phyloP scores from a whole-genome alignment of 2,797 vertebrate species.

The Artibeus lituratus region DNA sequence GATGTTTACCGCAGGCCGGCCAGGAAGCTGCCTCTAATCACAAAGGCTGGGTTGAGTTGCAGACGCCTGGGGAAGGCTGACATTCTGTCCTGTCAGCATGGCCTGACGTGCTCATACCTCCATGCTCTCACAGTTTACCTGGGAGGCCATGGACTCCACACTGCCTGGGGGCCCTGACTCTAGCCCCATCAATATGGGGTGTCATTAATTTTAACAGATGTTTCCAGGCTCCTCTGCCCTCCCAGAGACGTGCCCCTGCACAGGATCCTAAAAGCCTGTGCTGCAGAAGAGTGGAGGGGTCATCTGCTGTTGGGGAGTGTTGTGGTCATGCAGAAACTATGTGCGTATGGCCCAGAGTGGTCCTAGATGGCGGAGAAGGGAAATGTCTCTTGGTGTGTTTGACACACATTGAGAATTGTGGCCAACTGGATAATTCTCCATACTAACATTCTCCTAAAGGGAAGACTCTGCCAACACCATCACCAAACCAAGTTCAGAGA shows the following conservation, averaged over 20 bases:
- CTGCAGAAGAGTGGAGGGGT: slow-evolving; percentile 66
- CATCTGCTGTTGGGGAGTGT: slow-evolving; percentile 4
- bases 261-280: slow-evolving; percentile 51
- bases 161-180: slow-evolving; percentile 12
- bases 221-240: slow-evolving; percentile 57
- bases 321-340: slow-evolving; percentile 40
- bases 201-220: slow-evolving; percentile 47
- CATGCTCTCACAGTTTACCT: slow-evolving; percentile 48
- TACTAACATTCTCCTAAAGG: slow-evolving; percentile 18
- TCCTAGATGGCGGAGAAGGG: neutral
- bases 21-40: slow-evolving; percentile 46
- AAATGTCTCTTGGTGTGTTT: slow-evolving; percentile 6
- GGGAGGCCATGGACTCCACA: slow-evolving; percentile 23
- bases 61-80: slow-evolving; percentile 21
- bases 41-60: slow-evolving; percentile 53
- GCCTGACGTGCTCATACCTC: slow-evolving; percentile 33
- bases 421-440: slow-evolving; percentile 30
- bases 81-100: slow-evolving; percentile 45
- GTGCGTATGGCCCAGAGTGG: neutral
- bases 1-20: slow-evolving; percentile 64
- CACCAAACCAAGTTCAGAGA: slow-evolving; percentile 5
- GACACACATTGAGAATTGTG: neutral
- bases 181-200: slow-evolving; percentile 43
- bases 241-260: slow-evolving; percentile 25
- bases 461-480: slow-evolving; percentile 11